Percentiles rank a stretch among this genome's conserved stretches.
Evolutionary conservation across 2,113 vertebrate species (phyloP).

Genomic region (Oxygymnocypris stewartii): DNA sequence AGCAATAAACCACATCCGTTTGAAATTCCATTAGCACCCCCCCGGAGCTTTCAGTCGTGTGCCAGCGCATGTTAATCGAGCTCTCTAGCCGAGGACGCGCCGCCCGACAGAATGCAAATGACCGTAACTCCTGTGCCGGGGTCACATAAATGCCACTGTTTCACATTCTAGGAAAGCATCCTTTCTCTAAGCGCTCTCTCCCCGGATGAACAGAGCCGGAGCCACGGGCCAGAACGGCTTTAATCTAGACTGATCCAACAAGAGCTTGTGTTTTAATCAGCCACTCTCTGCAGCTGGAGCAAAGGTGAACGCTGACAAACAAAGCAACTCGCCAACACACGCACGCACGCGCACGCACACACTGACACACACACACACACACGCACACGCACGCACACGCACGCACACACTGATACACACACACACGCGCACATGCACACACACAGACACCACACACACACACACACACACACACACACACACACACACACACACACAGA

Average conservation of each 20-base stretch:
- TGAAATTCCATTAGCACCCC: slow-evolving; percentile 62
- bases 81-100: slow-evolving; percentile 34
- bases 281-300: slow-evolving; percentile 22
- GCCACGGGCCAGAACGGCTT: slow-evolving; percentile 6
- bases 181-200: background rate
- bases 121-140: background rate
- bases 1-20: slow-evolving; percentile 62
- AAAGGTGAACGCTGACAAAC: slow-evolving; percentile 24
- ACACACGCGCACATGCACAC: no score
- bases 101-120: slow-evolving; percentile 52
- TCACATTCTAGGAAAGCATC: slow-evolving; percentile 14
- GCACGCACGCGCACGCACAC: background rate
- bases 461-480: no score
- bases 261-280: slow-evolving; percentile 49
- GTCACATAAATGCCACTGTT: slow-evolving; percentile 24
- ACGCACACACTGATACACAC: no score
- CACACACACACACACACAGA: background rate
- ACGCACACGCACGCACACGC: background rate
- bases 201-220: background rate
- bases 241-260: slow-evolving; percentile 40
- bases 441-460: no score
- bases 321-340: background rate
- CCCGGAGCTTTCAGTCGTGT: slow-evolving; percentile 9
- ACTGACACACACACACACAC: background rate
- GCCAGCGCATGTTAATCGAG: slow-evolving; percentile 57